Evolutionary conservation across 2,797 vertebrate genomes (phyloP).

Genomic region (Spheniscus humboldti): DNA sequence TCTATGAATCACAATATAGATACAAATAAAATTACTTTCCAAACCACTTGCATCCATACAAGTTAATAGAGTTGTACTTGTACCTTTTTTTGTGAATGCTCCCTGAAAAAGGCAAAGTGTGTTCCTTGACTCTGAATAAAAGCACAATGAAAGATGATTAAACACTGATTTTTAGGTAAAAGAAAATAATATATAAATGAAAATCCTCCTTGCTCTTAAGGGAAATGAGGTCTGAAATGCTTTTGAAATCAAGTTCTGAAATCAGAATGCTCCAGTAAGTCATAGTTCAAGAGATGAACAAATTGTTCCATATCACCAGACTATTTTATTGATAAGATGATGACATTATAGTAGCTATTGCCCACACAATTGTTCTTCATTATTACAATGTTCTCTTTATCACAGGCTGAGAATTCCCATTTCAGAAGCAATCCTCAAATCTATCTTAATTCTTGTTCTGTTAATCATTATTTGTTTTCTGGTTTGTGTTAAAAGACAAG

Average conservation of each 20-base stretch:
- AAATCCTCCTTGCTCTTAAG: neutral
- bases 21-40: constrained; percentile 15
- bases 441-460: neutral
- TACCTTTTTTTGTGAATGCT: neutral
- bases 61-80: neutral
- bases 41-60: neutral
- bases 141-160: neutral
- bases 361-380: neutral
- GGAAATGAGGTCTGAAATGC: neutral
- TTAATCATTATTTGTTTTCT: neutral
- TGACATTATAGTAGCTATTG: neutral
- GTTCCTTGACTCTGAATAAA: neutral
- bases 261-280: neutral
- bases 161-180: neutral
- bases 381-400: neutral
- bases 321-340: neutral
- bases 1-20: neutral
- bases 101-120: neutral
- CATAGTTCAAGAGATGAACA: neutral
- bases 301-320: neutral
- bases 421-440: neutral
- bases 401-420: neutral
- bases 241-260: constrained; percentile 23
- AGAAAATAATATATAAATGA: neutral
- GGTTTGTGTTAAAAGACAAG: neutral